These are phyloP conservation scores for Spongilla lacustris DNA, from an alignment of 37 sponge, comb jelly and placozoan genomes.

Conservation along the genomic window DNA sequence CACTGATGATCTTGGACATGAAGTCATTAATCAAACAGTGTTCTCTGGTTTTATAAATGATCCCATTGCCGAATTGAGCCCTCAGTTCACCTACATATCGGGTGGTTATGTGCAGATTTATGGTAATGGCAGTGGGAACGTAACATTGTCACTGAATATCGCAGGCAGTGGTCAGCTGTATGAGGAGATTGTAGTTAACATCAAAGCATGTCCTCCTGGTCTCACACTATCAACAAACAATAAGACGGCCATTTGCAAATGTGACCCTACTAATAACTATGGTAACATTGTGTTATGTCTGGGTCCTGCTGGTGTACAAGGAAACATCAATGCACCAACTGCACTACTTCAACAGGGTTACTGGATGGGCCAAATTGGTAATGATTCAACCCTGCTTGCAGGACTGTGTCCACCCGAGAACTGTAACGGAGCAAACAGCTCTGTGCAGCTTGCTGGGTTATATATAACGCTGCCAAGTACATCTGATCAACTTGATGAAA, in stretches of 20 bases:
- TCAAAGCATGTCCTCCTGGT: neutral
- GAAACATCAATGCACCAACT: neutral
- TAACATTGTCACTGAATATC: neutral
- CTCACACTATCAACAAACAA: neutral
- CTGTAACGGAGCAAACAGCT: constrained; percentile 1
- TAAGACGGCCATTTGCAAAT: neutral
- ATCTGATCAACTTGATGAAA: neutral
- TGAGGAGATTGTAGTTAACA: neutral
- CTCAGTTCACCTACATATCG: neutral
- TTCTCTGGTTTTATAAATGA: neutral
- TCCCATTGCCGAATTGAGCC: neutral
- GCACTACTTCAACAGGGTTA: neutral
- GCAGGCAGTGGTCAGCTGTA: neutral
- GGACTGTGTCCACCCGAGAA: constrained; percentile 19
- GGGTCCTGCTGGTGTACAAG: neutral
- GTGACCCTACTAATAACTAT: neutral
- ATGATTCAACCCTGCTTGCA: neutral
- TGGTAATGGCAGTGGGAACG: neutral
- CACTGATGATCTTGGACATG: constrained; percentile 32
- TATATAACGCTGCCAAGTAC: neutral
- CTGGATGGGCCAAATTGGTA: constrained; percentile 29
- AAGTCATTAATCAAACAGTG: constrained; percentile 5
- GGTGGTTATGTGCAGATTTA: neutral
- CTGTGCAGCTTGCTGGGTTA: neutral
- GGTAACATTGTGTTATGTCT: neutral